Evolutionary conservation across 2,113 vertebrate species (phyloP), one percentile per base, ranked within the genome.

Genomic region (Epinephelus cyanopodus): DNA sequence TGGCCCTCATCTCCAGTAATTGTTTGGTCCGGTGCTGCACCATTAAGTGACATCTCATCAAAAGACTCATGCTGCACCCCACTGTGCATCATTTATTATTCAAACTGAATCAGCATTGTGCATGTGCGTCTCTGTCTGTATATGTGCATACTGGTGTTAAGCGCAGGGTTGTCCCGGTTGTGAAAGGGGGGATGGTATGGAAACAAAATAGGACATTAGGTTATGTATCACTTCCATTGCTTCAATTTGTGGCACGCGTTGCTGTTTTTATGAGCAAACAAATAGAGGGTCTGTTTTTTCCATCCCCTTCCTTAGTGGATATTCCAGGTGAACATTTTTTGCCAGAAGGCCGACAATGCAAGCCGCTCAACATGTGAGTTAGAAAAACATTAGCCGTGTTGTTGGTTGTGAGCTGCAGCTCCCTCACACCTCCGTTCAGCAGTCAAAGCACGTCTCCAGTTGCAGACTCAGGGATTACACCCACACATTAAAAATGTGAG

Each of bases 381-480:
- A 67, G 39, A 58, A 75, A 70, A 74, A 18, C 69, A 74, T 52
- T 60, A 58, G 56, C 29, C 2, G 12, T 19, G 15, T 57, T 54
- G 33, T 67, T 76, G 66, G 62, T 64, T 15, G n/a, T 1, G 2
- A 61, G 27, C 68, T 58, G 57, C 57, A 60, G 15, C 29, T 69
- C 12, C 39, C 25, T 52, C 29, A 33, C 17, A 2, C 56, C 27
- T 23, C 11, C 18, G 18, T 53, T 70, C 64, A 79, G 58, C 18
- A 78, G 70, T 53, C 79, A 47, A 21, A 53, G 69, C 79, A 86
- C 21, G 21, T 65, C 79, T 78, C 58, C 37, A 23, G 54, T 27
- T 58, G 77, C 42, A 74, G 52, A 52, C 50, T 53, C 47, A 27
- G 37, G 33, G 33, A 66, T 74, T 64, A 74, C 56, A 39, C 69